Percentiles rank a stretch among this genome's conserved stretches.
These are phyloP conservation scores for Cosmia trapezina DNA, from an alignment of 2,888 invertebrate genomes.

Conservation along the genomic window DNA sequence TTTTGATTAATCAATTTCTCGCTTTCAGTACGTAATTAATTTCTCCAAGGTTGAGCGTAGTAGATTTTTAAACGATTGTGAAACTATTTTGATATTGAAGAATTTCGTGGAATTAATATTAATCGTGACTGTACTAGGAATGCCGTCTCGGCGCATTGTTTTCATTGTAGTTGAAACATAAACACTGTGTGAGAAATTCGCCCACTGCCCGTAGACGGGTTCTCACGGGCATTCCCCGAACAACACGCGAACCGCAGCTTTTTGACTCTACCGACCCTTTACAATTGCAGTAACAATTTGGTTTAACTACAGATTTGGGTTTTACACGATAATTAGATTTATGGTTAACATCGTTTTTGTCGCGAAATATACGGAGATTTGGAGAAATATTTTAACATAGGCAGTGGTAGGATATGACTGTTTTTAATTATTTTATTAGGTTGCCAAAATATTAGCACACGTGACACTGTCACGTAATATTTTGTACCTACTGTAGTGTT, in stretches of 20 bases:
- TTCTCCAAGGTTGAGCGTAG: constrained; percentile 55
- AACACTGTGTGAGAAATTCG: constrained; percentile 82
- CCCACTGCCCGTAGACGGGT: constrained; percentile 68
- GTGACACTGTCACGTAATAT: background rate
- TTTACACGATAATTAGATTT: background rate
- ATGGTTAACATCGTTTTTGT: background rate
- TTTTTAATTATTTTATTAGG: constrained; percentile 3
- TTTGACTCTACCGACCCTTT: constrained; percentile 9
- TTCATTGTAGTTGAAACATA: constrained; percentile 76
- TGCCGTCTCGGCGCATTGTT: constrained; percentile 71
- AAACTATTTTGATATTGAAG: constrained; percentile 38
- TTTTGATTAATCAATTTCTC: constrained; percentile 56
- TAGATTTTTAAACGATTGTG: constrained; percentile 49
- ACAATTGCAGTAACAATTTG: background rate
- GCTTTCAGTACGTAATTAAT: constrained; percentile 45
- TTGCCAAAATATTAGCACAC: constrained; percentile 2
- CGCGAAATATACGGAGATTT: background rate
- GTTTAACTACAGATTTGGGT: background rate
- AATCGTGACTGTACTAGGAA: constrained; percentile 67
- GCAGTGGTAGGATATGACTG: background rate
- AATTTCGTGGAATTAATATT: constrained; percentile 50
- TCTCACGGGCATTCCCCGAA: constrained; percentile 75
- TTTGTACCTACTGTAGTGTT: too few relatives aligned
- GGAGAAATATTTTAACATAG: background rate
- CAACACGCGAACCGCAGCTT: constrained; percentile 33